Base-by-base conservation (phyloP, 2,797 vertebrate species). In the Antrozous pallidus region DNA sequence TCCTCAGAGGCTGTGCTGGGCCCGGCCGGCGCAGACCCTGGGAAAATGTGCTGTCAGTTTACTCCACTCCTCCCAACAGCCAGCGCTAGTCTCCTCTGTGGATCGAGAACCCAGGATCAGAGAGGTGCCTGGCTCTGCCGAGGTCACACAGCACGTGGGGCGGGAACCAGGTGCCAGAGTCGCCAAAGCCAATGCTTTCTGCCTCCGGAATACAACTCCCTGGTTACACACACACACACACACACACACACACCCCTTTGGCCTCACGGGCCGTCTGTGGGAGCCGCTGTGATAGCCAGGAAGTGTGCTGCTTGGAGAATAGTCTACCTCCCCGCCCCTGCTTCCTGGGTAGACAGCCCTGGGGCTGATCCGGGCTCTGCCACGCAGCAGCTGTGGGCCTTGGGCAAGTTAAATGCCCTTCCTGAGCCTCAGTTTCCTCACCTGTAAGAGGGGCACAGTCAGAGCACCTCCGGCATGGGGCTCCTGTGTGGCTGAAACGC, bases 351-450 rank as follows among this genome's bases (percentile, higher is more conserved):
- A 65, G 33, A 47, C 33, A n/a, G 69, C 58, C 86, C 45, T 4
- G 10, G 14, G 86, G 79, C 73, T 74, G 56, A 54, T 40, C 65
- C 61, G 26, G 67, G 47, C 28, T 51, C 40, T 1, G 11, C 61
- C 2, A 6, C 36, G 81, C 63, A 69, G 47, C 28, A 61, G 58
- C n/a, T 75, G 47, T 49, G 71, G 71, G 54, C 45, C 38, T 74
- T 36, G 92, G 40, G 71, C 18, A 69, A 45, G 7, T 94, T 65
- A 28, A n/a, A 5, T 13, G 11, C 40, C 75, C 20, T 83, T 31
- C 45, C 74, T 73, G 70, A 90, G n/a, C 71, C 86, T 93, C 88
- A 14, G 70, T 77, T 42, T 87, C 33, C 67, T 73, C 40, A 8
- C 42, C 91, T 91, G 63, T 82, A 47, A 75, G 8, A 20, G 54